Evolutionary conservation across 2,113 vertebrate species (phyloP), one percentile per base, ranked within the genome.

Genomic region (Pungitius pungitius): DNA sequence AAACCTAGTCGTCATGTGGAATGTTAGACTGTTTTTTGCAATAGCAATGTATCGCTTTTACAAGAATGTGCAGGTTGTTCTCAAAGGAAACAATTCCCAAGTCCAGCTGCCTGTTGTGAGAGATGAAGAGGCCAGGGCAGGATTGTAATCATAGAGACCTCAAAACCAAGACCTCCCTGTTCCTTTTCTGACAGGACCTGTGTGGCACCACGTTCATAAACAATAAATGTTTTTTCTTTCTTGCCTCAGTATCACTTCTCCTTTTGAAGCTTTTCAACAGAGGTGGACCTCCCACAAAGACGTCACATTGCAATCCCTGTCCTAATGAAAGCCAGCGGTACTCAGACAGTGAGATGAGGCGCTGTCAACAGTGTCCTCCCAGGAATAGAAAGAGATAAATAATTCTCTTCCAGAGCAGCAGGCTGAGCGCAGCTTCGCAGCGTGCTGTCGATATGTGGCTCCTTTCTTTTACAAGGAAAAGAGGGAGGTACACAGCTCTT

Each of bases 221-320:
- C 88, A 95, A 94, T 93, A 95, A 94, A 94, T 90, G 86, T 93
- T 93, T 93, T 91, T 93, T 91, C 89, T 90, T 91, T 91, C 88
- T 93, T 88, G 83, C 86, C 87, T 88, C 65, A 20, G 82, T 76
- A 55, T 87, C 62, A 27, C 73, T 87, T 68, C 70, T 82, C 71
- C 82, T 83, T 83, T 77, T 11, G 0, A 39, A 58, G 64, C 85
- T 90, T 79, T 86, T 83, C 80, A 83, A 82, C 59, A 9, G 24
- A 59, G 63, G 18, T 79, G 75, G 73, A 65, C 42, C 70, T 68
- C 56, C 72, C 63, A 82, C 82, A 68, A 64, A 83, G 74, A 87
- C 84, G 59, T 85, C 64, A 51, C 8, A 77, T 78, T 66, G 86
- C 85, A 82, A 75, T 80, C 52, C 68, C 51, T 54, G 63, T 56